Conservation (phyloP, 2,888 invertebrate species). For the Ischnura elegans region DNA sequence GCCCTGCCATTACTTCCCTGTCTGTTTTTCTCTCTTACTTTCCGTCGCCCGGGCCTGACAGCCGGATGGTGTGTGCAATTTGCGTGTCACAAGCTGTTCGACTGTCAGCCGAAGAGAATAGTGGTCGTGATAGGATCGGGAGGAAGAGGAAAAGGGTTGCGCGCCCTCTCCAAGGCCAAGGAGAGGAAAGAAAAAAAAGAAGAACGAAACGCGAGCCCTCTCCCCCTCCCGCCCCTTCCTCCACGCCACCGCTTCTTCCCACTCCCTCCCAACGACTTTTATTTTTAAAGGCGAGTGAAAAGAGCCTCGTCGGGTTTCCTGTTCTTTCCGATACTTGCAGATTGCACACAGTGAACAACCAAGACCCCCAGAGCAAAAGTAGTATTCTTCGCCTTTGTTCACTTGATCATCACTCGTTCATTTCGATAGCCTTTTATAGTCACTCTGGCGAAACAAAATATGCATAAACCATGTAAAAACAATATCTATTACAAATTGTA, state of each 20-base stretch:
- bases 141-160: constrained; percentile 56
- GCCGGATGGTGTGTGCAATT: constrained; percentile 56
- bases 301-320: constrained; percentile 26
- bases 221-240: constrained; percentile 34
- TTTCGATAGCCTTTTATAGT: no score
- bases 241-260: neutral
- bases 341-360: neutral
- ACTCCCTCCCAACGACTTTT: constrained; percentile 24
- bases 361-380: constrained; percentile 15
- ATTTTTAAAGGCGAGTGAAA: constrained; percentile 17
- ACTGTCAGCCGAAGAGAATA: constrained; percentile 63
- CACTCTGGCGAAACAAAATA: no score
- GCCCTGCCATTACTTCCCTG: neutral
- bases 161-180: constrained; percentile 55
- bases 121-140: constrained; percentile 56
- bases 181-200: constrained; percentile 52
- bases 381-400: constrained; percentile 28
- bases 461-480: no score
- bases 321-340: constrained; percentile 15
- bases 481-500: no score
- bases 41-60: neutral
- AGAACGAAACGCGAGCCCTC: constrained; percentile 25
- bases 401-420: neutral
- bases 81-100: constrained; percentile 62
- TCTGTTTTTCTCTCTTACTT: neutral